These are phyloP conservation scores for Nycticryphes semicollaris DNA, from an alignment of 2,113 vertebrate genomes.

Conservation along the genomic window DNA sequence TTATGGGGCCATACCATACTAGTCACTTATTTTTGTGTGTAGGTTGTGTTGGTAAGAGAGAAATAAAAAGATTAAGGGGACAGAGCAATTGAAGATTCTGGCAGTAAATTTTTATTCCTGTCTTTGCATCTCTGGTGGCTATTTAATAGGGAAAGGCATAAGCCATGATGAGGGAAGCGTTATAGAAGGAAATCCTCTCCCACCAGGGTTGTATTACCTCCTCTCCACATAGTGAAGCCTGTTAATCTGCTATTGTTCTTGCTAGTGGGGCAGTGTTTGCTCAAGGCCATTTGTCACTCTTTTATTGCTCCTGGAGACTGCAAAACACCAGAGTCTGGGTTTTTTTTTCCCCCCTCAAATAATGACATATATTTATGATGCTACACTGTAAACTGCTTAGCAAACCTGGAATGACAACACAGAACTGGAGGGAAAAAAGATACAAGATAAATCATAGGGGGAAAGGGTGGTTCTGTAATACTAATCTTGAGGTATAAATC, in stretches of 20 bases:
- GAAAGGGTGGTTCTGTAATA: background rate
- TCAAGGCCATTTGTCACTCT: slow-evolving; percentile 20
- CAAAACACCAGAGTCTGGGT: background rate
- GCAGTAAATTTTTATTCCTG: background rate
- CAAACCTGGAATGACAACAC: slow-evolving; percentile 10
- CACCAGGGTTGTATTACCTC: background rate
- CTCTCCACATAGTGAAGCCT: background rate
- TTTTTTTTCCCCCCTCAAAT: background rate
- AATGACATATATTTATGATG: slow-evolving; percentile 15
- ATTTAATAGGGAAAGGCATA: background rate
- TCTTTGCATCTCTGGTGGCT: background rate
- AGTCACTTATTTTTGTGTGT: background rate
- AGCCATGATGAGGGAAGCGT: background rate
- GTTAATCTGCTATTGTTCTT: slow-evolving; percentile 35
- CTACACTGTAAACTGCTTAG: background rate
- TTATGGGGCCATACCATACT: background rate
- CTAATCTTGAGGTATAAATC: slow-evolving; percentile 11
- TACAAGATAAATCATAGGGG: background rate
- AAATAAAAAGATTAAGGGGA: background rate
- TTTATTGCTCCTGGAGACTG: slow-evolving; percentile 25
- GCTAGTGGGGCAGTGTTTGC: background rate
- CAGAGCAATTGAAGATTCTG: background rate
- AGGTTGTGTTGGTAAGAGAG: background rate
- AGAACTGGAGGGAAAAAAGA: background rate
- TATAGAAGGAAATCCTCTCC: slow-evolving; percentile 8